Conservation (phyloP, 1,140 invertebrate genomes). For the Drosophila lowei region DNA sequence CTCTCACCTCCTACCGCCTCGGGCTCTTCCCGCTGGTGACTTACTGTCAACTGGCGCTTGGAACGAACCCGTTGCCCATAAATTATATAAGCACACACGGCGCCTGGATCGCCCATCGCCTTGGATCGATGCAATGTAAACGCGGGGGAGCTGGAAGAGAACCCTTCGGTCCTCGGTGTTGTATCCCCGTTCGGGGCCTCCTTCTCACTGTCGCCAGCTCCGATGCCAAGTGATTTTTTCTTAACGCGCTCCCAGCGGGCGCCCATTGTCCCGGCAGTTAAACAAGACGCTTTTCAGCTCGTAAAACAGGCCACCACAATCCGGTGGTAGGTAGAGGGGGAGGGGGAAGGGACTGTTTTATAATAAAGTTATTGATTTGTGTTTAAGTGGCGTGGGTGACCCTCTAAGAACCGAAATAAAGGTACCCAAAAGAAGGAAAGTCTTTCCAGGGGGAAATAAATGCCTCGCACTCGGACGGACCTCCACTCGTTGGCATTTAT, state of each 20-base stretch:
- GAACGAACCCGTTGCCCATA: constrained; percentile 54
- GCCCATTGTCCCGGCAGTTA: constrained; percentile 75
- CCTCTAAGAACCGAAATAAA: background rate
- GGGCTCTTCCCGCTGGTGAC: constrained; percentile 32
- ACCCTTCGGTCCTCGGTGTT: background rate
- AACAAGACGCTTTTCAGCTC: constrained; percentile 81
- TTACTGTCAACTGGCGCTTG: constrained; percentile 74
- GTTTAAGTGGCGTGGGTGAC: constrained; percentile 74
- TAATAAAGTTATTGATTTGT: constrained; percentile 82
- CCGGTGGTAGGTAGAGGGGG: background rate
- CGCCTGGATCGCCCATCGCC: constrained; percentile 29
- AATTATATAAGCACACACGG: constrained; percentile 63
- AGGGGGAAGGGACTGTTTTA: constrained; percentile 21
- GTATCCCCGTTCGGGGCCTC: no score
- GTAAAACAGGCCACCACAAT: constrained; percentile 64
- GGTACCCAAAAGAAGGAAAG: constrained; percentile 26
- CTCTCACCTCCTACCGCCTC: constrained; percentile 9
- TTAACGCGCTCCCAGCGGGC: constrained; percentile 73
- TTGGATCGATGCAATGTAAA: constrained; percentile 34
- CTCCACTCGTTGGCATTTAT: constrained; percentile 46
- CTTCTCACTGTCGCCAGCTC: constrained; percentile 48
- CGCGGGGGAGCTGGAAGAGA: constrained; percentile 13
- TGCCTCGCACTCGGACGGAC: constrained; percentile 25
- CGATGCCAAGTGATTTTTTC: constrained; percentile 69
- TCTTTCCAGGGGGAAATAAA: constrained; percentile 10